Base-by-base conservation (phyloP, 1,140 invertebrate species). In the Yoshiicerus persimilis region DNA sequence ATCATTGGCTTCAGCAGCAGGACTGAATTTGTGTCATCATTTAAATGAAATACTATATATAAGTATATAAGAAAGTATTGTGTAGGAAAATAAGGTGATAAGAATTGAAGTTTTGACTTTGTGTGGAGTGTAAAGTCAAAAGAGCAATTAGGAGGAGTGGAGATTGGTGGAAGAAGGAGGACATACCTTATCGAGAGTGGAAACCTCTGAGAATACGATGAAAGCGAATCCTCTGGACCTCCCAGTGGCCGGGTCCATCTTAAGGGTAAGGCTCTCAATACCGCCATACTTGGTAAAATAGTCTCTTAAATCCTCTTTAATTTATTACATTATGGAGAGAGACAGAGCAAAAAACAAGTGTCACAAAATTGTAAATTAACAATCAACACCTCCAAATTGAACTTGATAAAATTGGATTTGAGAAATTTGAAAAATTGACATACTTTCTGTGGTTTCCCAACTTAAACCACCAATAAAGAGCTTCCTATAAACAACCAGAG, bases 371-470 rank as follows among this genome's bases (percentile, higher is more conserved):
- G 41, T 36, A 80, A 80, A 80, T 80, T 80, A 80, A 80, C 38
- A 47, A 88, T 36, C 47, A 88, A 88, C 36, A 47, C 77, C 41
- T 36, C 34, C 75, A 80, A 80, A 88, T 70, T 80, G 75, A 80
- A 80, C 75, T 80, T 80, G 75, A 80, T 80, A 36, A 77, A 36
- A 80, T 80, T 36, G 34, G n/a, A 80, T 36, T 80, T 80, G 75
- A 91, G 90, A 89, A 91, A 91, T 91, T 89, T 87, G 23, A 84
- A 47, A 90, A 80, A 91, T 89, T 89, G 92, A 96, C 97, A 97
- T 94, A 99, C 98, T 98, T 93, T 99, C 97, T 92, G 97, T 97
- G 27, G 98, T 99, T 94, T 98, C 97, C 97, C 98, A 99, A 94
- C 97, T 98, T 89, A 99, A 94, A 88, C 97, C 98, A 92, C 98